Base-by-base conservation (phyloP, 2,888 invertebrate species). In the Lottia scabra region DNA sequence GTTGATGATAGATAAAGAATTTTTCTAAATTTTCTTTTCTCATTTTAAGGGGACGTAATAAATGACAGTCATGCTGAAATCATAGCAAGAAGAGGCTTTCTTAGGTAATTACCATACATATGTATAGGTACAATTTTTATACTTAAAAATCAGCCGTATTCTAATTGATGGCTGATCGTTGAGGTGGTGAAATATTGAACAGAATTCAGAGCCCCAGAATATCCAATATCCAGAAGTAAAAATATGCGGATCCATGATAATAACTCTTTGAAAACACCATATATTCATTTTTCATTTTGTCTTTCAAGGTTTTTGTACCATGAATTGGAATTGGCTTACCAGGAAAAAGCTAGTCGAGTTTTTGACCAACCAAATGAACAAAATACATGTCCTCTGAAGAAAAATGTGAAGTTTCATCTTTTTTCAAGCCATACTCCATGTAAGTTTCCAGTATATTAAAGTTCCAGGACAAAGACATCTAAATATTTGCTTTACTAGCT, bases 31-130 rank as follows among this genome's bases (percentile, higher is more conserved):
- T n/a, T 38, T 69, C 30, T 15, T 15, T 19, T 67, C 43, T 69
- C 19, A 68, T 72, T 77, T 79, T 0, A 70, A 87, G 90, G 90
- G 64, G 92, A 93, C 81, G 91, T 94, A 75, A 84, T 98, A 16
- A 95, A 95, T 87, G 98, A 98, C 89, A 95, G 95, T 56, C 98
- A 98, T 90, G 96, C 97, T 0, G 98, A 98, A 91, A 92, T 97
- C 30, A 90, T 97, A 68, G 94, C 96, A 8, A 92, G 97, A 80
- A 92, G 98, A 81, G 94, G 93, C 0, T 95, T 98, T 84, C 81
- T 96, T 27, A 90, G 94, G 74, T 97, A 94, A 87, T 86, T 96
- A 2, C n/a, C n/a, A n/a, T n/a, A n/a, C n/a, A n/a, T n/a, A n/a
- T n/a, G n/a, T n/a, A n/a, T n/a, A n/a, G n/a, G n/a, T n/a, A n/a